Evolutionary conservation across 53 echinoderm and acorn worm species (phyloP), one percentile per base, ranked within the genome.

Genomic region (Paracentrotus lividus): DNA sequence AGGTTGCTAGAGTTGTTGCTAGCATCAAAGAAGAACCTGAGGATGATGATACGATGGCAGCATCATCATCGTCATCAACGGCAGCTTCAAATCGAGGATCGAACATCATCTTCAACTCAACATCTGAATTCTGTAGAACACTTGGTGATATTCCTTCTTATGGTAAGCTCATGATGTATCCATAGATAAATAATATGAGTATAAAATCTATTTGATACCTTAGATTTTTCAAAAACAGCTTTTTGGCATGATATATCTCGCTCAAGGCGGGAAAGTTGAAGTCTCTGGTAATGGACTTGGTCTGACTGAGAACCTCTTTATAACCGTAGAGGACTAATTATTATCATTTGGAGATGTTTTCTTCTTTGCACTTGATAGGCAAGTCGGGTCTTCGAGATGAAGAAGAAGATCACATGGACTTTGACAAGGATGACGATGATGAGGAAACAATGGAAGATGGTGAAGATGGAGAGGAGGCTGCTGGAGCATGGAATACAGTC

Each of bases 131-230:
- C 95, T 99, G 99, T 88, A 94, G 99, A 59, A 95, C 97, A 3
- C 93, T 99, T n/a, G 99, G 99, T 2, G 99, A 99, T 61, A 99
- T 99, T 54, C 99, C 99, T 51, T 95, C 99, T 16, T 99, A 97
- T 86, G 96, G 99, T 99, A 67, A 95, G 97, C 53, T 53, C 90
- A 14, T 18, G n/a, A 49, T 29, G 47, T 16, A 24, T 85, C 18
- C 21, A 76, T 38, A 64, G 31, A 64, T 27, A 64, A 29, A 29
- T 1, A 6, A 27, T 4, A 8, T 9, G 26, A 13, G 6, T 29
- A n/a, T n/a, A n/a, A n/a, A n/a, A n/a, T n/a, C n/a, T n/a, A n/a
- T n/a, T n/a, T n/a, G n/a, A n/a, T n/a, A n/a, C n/a, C n/a, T n/a
- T n/a, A n/a, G n/a, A n/a, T n/a, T n/a, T n/a, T n/a, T n/a, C n/a